Percentiles rank a stretch among this genome's conserved stretches.
Conservation (phyloP, 1,140 invertebrate genomes). For the Camponotus vicinus region DNA sequence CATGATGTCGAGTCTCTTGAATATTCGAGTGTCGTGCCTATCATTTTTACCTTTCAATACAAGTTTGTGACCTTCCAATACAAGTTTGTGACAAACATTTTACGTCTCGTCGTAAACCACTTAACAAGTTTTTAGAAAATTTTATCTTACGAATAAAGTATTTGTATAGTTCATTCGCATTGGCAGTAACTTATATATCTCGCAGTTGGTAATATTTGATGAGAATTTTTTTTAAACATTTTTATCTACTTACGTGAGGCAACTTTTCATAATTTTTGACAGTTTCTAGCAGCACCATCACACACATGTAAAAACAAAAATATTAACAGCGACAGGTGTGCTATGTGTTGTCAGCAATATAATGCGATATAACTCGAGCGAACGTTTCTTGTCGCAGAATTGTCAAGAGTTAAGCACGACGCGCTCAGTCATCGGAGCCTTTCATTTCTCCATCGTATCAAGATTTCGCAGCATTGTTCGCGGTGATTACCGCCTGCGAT, state of each 20-base stretch:
- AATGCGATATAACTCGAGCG: not conserved
- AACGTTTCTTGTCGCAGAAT: not conserved
- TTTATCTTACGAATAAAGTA: not conserved
- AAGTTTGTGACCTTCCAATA: not conserved
- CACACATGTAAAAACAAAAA: not conserved
- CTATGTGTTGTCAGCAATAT: not conserved
- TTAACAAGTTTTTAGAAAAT: not conserved
- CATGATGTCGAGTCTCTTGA: slow-evolving; percentile 1
- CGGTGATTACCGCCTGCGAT: slow-evolving; percentile 38
- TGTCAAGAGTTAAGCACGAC: slow-evolving; percentile 28
- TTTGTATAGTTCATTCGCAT: not conserved
- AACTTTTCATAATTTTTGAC: not conserved
- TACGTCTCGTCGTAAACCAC: not conserved
- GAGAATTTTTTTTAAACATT: not conserved
- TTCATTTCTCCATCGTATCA: slow-evolving; percentile 35
- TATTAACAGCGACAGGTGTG: not conserved
- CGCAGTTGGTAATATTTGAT: not conserved
- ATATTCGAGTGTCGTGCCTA: not conserved
- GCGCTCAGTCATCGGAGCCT: slow-evolving; percentile 18
- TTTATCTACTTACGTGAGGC: too few relatives aligned
- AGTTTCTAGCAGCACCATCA: not conserved
- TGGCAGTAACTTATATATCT: not conserved
- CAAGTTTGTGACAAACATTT: not conserved
- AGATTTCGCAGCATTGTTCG: slow-evolving; percentile 47
- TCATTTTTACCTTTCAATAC: not conserved